Percentiles rank a stretch among this genome's conserved stretches.
phyloP scores from a whole-genome alignment of 2,113 vertebrate species.

The Tonatia bakeri region DNA sequence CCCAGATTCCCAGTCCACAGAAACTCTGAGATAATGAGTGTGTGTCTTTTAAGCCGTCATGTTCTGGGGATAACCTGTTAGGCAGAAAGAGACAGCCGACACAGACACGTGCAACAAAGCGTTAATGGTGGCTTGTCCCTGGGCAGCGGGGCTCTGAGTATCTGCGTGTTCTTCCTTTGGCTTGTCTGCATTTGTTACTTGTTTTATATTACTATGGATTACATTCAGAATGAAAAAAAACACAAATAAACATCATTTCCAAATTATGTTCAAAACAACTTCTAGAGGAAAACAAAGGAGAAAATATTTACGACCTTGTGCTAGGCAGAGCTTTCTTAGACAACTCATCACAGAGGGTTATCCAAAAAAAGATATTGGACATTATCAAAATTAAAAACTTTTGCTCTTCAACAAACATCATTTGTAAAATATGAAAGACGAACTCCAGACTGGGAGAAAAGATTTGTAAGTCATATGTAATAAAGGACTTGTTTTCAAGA shows the following conservation, averaged over 20 bases:
- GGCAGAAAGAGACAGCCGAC: background rate
- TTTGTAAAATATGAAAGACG: background rate
- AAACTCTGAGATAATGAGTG: background rate
- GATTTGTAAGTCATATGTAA: background rate
- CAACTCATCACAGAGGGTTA: background rate
- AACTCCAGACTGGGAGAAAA: background rate
- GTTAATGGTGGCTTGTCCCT: background rate
- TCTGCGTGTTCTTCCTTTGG: background rate
- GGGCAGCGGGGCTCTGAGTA: background rate
- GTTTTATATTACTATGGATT: background rate
- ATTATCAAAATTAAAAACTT: conserved; percentile 11
- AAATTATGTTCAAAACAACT: background rate
- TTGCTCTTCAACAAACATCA: background rate
- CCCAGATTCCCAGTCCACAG: background rate
- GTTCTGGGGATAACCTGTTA: background rate
- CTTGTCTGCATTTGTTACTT: background rate
- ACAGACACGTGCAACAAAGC: background rate
- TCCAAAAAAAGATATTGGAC: background rate
- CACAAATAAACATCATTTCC: background rate
- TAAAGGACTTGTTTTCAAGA: background rate
- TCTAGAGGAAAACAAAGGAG: background rate
- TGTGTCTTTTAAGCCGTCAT: background rate
- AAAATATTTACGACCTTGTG: background rate
- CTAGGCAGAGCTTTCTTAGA: conserved; percentile 12
- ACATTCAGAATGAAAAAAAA: background rate